Evolutionary conservation across 2,797 vertebrate species (phyloP).

Genomic region (Setipinna tenuifilis): DNA sequence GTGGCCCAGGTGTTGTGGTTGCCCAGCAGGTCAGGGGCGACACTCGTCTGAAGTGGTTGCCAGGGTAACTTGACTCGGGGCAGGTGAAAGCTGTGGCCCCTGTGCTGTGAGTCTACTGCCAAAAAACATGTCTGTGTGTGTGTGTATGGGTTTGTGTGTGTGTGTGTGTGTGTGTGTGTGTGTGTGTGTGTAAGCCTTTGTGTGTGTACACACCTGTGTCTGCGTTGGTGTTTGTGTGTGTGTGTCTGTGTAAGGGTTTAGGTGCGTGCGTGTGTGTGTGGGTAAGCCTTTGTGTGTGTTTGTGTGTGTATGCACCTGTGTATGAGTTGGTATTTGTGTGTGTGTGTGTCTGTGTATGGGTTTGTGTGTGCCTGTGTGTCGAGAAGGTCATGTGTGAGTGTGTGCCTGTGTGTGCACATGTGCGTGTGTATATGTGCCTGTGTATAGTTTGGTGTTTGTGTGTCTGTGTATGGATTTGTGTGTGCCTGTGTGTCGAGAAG

Average conservation of each 20-base stretch:
- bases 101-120: neutral
- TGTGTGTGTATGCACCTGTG: neutral
- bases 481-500: neutral
- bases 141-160: neutral
- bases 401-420: neutral
- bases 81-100: constrained; percentile 51
- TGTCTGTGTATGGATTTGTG: neutral
- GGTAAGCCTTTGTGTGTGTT: too few relatives aligned
- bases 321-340: too few relatives aligned
- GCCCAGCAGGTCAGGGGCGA: constrained; percentile 56
- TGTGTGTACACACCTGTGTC: neutral
- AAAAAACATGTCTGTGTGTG: neutral
- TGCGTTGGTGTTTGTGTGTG: neutral
- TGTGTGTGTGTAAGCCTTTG: neutral
- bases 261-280: neutral
- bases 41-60: constrained; percentile 45
- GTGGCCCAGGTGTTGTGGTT: constrained; percentile 57
- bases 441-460: neutral
- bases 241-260: neutral
- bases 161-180: neutral
- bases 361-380: too few relatives aligned
- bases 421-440: neutral
- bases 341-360: too few relatives aligned
- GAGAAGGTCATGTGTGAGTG: neutral
- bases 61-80: constrained; percentile 39